Conservation (phyloP, 2,797 vertebrate genomes). For the Vespertilio murinus region DNA sequence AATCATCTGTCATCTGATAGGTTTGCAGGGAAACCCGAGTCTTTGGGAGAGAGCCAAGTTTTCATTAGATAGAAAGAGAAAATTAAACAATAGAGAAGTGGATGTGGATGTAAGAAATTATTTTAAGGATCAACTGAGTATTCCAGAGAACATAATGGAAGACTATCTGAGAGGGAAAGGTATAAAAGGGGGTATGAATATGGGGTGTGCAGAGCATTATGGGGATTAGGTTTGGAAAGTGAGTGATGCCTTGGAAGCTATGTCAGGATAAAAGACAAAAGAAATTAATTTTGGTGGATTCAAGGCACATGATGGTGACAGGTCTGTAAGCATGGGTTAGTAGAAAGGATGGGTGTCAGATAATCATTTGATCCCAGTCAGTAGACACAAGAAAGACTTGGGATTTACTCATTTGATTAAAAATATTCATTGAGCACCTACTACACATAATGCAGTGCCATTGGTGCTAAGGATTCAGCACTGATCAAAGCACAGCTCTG, state of each 20-base stretch:
- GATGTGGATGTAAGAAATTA: not conserved
- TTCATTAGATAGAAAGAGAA: conserved; percentile 3
- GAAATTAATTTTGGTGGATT: not conserved
- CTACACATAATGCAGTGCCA: not conserved
- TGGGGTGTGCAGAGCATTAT: not conserved
- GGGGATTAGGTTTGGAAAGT: not conserved
- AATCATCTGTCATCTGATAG: not conserved
- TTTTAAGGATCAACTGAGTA: conserved; percentile 12
- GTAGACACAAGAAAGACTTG: not conserved
- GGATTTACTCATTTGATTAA: not conserved
- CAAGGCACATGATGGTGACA: not conserved
- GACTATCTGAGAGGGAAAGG: not conserved
- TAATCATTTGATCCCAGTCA: not conserved
- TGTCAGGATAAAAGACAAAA: not conserved
- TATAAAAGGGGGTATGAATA: not conserved
- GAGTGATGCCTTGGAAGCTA: not conserved
- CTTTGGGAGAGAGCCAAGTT: not conserved
- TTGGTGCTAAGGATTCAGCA: not conserved
- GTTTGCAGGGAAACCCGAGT: not conserved
- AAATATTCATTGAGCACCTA: not conserved
- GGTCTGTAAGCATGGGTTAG: not conserved
- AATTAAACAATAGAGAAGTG: conserved; percentile 33
- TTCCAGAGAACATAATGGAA: conserved; percentile 23
- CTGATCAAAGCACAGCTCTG: not conserved
- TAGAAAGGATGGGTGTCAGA: not conserved